phyloP scores from a whole-genome alignment of 2,888 invertebrate species.

The Nomada flava region DNA sequence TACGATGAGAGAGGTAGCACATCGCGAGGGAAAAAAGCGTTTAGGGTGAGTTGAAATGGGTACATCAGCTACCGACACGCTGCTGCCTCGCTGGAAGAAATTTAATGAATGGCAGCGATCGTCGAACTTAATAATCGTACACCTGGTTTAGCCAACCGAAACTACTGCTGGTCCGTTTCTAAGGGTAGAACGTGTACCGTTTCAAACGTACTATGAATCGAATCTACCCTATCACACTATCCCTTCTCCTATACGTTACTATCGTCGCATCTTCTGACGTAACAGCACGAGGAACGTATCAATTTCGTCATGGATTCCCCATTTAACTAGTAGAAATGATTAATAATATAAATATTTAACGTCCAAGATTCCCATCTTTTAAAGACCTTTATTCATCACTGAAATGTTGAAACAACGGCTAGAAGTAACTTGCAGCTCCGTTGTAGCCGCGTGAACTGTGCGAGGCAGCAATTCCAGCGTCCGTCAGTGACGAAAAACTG shows the following conservation, averaged over 20 bases:
- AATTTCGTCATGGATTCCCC: no score
- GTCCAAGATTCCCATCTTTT: no score
- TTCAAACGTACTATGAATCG: not conserved
- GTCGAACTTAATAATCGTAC: constrained; percentile 64
- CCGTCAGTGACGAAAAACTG: constrained; percentile 41
- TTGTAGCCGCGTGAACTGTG: not conserved
- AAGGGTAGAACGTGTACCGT: not conserved
- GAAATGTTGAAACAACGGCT: no score
- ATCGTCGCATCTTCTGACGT: not conserved
- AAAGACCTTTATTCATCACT: no score
- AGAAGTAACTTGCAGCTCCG: no score
- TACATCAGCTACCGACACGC: constrained; percentile 70
- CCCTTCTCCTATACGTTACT: no score
- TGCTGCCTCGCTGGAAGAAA: constrained; percentile 67
- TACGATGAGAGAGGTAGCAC: constrained; percentile 57
- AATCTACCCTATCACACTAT: not conserved
- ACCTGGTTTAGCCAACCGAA: constrained; percentile 33
- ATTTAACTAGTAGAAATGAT: no score
- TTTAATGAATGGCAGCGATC: constrained; percentile 78
- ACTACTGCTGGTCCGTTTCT: constrained; percentile 5
- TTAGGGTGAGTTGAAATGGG: constrained; percentile 17
- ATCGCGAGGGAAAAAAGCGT: constrained; percentile 42
- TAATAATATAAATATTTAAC: no score
- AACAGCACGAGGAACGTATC: not conserved
- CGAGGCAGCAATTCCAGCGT: not conserved